Evolutionary conservation across 1,140 invertebrate species (phyloP).

Genomic region (Drosophila erecta): DNA sequence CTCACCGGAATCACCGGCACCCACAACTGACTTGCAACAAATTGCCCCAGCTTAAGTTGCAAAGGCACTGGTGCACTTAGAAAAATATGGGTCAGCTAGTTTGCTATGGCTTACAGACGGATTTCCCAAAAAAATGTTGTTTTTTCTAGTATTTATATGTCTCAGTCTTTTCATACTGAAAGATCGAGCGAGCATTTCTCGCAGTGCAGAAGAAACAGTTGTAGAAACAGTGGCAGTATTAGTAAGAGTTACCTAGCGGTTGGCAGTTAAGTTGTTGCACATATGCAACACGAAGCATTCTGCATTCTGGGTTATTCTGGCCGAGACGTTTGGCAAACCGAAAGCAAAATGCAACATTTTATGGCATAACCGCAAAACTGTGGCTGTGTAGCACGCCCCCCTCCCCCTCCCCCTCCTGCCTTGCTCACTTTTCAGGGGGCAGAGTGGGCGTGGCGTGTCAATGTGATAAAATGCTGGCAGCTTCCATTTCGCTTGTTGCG

Average conservation of each 20-base stretch:
- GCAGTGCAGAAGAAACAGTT: constrained; percentile 25
- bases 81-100: too few species aligned
- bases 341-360: constrained; percentile 76
- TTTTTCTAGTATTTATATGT: too few species aligned
- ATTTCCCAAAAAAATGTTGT: too few species aligned
- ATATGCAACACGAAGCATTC: constrained; percentile 41
- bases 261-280: constrained; percentile 69
- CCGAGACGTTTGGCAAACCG: constrained; percentile 8
- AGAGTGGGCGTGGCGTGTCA: constrained; percentile 24
- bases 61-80: constrained; percentile 8
- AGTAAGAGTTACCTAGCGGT: constrained; percentile 37
- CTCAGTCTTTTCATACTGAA: too few species aligned
- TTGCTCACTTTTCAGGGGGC: too few species aligned
- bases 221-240: constrained; percentile 15
- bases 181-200: too few species aligned
- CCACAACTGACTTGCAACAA: constrained; percentile 68
- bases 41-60: constrained; percentile 56
- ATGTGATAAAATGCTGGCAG: constrained; percentile 61
- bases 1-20: constrained; percentile 14
- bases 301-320: background rate
- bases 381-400: constrained; percentile 6
- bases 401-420: background rate
- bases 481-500: constrained; percentile 29
- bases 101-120: too few species aligned
- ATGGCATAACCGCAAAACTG: constrained; percentile 67